Evolutionary conservation across 2,888 invertebrate species (phyloP).

Genomic region (Eretmocerus hayati): DNA sequence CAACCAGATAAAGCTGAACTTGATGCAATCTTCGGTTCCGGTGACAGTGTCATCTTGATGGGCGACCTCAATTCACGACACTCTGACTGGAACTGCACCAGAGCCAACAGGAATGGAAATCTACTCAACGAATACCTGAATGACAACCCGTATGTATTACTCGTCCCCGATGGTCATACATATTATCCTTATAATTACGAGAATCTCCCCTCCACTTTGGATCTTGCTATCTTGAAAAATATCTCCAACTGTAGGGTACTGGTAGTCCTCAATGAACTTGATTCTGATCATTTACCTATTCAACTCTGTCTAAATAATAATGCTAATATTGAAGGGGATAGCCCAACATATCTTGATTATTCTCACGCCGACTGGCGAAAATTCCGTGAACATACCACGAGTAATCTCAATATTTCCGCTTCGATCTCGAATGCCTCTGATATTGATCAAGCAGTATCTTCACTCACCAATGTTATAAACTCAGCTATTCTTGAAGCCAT

Average conservation of each 20-base stretch:
- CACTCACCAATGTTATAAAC: background rate
- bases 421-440: conserved; percentile 3
- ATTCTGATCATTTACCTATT: conserved; percentile 25
- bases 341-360: background rate
- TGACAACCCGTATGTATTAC: conserved; percentile 6
- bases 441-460: conserved; percentile 3
- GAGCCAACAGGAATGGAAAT: conserved; percentile 15
- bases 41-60: conserved; percentile 12
- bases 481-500: background rate
- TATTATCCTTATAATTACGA: conserved; percentile 10
- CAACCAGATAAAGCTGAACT: conserved; percentile 9
- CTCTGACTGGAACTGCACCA: conserved; percentile 12
- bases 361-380: conserved; percentile 13
- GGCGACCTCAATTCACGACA: conserved; percentile 25
- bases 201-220: conserved; percentile 6
- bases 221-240: conserved; percentile 21
- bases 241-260: conserved; percentile 2
- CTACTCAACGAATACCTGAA: conserved; percentile 10
- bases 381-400: conserved; percentile 1
- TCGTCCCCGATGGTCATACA: conserved; percentile 10
- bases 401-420: conserved; percentile 4
- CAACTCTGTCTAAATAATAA: conserved; percentile 3
- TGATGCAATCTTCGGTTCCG: conserved; percentile 10
- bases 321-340: background rate
- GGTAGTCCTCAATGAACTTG: conserved; percentile 13